These are phyloP conservation scores for Ceratina calcarata DNA, from an alignment of 1,140 invertebrate species.

Conservation along the genomic window DNA sequence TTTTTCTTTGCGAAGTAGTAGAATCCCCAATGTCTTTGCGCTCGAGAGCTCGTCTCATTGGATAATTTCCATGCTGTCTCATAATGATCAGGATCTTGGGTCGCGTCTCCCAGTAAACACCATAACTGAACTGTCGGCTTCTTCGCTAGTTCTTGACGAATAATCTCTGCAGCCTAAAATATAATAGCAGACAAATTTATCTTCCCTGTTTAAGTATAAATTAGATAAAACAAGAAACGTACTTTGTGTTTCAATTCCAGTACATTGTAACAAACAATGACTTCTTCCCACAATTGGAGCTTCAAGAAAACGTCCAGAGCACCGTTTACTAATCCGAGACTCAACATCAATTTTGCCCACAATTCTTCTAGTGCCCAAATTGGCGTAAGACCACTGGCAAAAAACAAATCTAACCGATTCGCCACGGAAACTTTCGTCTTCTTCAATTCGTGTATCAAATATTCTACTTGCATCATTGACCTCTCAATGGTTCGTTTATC, in stretches of 20 bases:
- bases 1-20: constrained; percentile 88
- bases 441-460: constrained; percentile 84
- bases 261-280: constrained; percentile 93
- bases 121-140: constrained; percentile 92
- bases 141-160: constrained; percentile 89
- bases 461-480: constrained; percentile 92
- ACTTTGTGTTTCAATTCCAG: constrained; percentile 92
- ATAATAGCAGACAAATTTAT: constrained; percentile 16
- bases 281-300: constrained; percentile 94
- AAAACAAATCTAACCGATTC: constrained; percentile 82
- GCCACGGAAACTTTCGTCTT: constrained; percentile 74
- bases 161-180: constrained; percentile 91
- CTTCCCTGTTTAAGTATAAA: neutral
- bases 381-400: constrained; percentile 85
- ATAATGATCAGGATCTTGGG: constrained; percentile 86
- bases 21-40: constrained; percentile 91
- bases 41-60: constrained; percentile 87
- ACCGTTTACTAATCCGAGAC: constrained; percentile 90
- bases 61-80: constrained; percentile 95
- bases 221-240: constrained; percentile 41
- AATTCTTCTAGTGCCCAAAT: constrained; percentile 88
- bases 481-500: constrained; percentile 91
- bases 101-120: constrained; percentile 94
- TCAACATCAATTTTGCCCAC: constrained; percentile 89
- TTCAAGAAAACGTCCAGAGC: constrained; percentile 92